Conservation (phyloP, 2,888 invertebrate genomes). For the Dicroscelio sp. region DNA sequence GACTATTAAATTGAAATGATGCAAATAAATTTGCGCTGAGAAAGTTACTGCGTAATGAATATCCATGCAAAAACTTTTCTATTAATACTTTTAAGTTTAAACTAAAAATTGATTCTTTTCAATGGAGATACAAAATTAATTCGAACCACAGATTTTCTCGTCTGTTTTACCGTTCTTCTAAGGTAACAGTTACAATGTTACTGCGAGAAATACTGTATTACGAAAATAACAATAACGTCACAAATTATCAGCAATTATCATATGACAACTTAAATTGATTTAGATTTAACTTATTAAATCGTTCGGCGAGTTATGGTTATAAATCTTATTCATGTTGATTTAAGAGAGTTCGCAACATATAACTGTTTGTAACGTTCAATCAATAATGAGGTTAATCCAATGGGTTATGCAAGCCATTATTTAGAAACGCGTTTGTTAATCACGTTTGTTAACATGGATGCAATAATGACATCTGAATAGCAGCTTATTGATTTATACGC, state of each 20-base stretch:
- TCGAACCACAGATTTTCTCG: no score
- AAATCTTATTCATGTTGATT: conserved; percentile 27
- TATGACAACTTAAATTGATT: conserved; percentile 22
- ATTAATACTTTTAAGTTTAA: no score
- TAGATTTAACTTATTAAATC: conserved; percentile 20
- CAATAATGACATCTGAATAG: background rate
- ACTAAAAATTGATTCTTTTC: no score
- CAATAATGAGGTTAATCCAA: conserved; percentile 46
- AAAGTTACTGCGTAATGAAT: no score
- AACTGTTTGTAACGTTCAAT: conserved; percentile 29
- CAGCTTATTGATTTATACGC: no score
- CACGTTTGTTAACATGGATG: background rate
- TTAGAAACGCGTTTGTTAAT: conserved; percentile 17
- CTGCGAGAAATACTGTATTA: no score
- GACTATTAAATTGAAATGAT: no score
- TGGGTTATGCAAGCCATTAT: conserved; percentile 29
- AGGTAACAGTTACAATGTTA: no score
- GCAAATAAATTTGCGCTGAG: no score
- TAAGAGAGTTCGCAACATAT: conserved; percentile 15
- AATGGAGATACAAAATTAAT: no score
- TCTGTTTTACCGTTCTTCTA: no score
- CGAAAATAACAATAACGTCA: conserved; percentile 7
- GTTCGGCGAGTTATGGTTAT: background rate
- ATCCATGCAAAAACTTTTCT: no score
- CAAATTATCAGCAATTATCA: conserved; percentile 28